These are phyloP conservation scores for Heliconius melpomene DNA, from an alignment of 1,140 invertebrate genomes.

Conservation along the genomic window DNA sequence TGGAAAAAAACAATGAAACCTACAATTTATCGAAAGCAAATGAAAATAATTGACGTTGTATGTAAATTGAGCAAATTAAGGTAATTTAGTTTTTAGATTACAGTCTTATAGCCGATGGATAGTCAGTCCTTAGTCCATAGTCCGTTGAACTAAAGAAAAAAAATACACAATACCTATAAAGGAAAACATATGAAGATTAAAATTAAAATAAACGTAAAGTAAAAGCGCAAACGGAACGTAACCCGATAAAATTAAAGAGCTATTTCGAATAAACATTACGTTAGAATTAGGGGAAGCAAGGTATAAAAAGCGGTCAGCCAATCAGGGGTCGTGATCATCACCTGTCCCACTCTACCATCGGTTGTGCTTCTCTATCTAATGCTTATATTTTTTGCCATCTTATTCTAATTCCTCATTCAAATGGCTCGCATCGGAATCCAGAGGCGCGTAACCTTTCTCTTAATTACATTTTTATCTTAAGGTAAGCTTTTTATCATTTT, in stretches of 20 bases:
- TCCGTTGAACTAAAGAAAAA: constrained; percentile 5
- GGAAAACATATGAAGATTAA: background rate
- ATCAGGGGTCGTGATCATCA: constrained; percentile 51
- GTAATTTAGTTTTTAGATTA: constrained; percentile 14
- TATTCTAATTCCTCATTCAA: constrained; percentile 81
- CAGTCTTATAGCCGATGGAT: background rate
- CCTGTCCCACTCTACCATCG: constrained; percentile 55
- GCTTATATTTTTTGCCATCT: constrained; percentile 78
- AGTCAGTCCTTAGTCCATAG: background rate
- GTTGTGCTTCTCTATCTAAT: constrained; percentile 72
- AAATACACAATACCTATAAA: background rate
- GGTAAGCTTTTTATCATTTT: constrained; percentile 28
- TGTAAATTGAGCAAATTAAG: background rate
- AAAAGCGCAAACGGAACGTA: constrained; percentile 66
- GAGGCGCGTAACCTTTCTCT: constrained; percentile 69
- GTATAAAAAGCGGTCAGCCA: constrained; percentile 79
- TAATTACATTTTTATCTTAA: constrained; percentile 55
- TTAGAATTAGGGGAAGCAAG: constrained; percentile 80
- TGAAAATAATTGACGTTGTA: constrained; percentile 9
- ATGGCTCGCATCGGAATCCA: constrained; percentile 72
- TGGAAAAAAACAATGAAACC: background rate
- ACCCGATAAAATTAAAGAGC: constrained; percentile 71
- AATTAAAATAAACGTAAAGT: constrained; percentile 1
- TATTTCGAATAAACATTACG: constrained; percentile 72
- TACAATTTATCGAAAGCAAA: constrained; percentile 1